Conservation (phyloP, 2,113 vertebrate genomes). For the Toxotes jaculatrix region DNA sequence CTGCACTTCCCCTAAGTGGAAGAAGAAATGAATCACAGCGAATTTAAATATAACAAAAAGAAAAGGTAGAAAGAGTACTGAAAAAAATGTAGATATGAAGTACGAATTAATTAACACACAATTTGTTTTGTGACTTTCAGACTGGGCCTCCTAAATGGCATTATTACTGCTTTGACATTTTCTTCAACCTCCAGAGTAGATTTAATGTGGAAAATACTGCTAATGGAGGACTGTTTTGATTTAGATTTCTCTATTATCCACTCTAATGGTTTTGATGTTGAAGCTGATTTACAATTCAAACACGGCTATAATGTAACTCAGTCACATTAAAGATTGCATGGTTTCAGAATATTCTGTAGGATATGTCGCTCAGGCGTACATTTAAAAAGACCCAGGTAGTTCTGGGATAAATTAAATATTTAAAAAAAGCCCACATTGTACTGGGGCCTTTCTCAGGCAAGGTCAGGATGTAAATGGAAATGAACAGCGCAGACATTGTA, state of each 20-base stretch:
- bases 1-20: background rate
- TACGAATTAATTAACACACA: background rate
- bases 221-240: slow-evolving; percentile 25
- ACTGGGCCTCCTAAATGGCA: background rate
- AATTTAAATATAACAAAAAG: background rate
- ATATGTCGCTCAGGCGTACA: background rate
- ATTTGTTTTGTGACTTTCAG: slow-evolving; percentile 8
- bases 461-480: too few relatives aligned
- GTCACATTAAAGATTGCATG: background rate
- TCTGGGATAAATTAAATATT: background rate
- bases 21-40: background rate
- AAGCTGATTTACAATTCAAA: slow-evolving; percentile 50
- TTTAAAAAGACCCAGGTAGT: background rate
- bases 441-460: background rate
- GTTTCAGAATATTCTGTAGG: background rate
- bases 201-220: slow-evolving; percentile 47
- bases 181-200: background rate
- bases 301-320: slow-evolving; percentile 18
- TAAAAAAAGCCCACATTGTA: background rate
- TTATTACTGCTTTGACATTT: slow-evolving; percentile 23
- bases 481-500: background rate
- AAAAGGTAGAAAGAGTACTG: background rate
- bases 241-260: background rate
- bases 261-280: slow-evolving; percentile 38
- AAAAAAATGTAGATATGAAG: background rate